These are phyloP conservation scores for Metallyticus violacea DNA, from an alignment of 2,888 invertebrate species.

Conservation along the genomic window DNA sequence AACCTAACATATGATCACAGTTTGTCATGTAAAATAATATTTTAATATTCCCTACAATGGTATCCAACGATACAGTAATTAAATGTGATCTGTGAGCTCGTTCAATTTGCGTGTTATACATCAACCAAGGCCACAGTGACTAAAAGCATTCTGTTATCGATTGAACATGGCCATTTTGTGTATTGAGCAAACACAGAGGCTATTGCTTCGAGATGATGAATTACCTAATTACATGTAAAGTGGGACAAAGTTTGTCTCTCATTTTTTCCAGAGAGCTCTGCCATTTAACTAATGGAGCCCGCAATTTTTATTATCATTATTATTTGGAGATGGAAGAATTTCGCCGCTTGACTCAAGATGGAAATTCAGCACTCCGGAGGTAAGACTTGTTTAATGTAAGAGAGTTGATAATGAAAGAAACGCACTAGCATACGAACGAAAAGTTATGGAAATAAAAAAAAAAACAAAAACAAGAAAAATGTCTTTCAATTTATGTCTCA, in stretches of 20 bases:
- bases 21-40: too few species aligned
- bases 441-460: neutral
- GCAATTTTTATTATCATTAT: neutral
- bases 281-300: neutral
- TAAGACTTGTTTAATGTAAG: neutral
- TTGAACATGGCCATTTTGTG: neutral
- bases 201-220: neutral
- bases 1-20: too few species aligned
- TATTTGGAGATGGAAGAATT: neutral
- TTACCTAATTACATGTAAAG: neutral
- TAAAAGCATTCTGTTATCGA: neutral
- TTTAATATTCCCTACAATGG: too few species aligned
- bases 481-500: neutral
- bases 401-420: neutral
- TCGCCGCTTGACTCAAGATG: neutral
- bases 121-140: neutral
- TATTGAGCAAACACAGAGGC: neutral
- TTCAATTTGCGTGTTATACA: neutral
- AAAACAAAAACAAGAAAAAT: neutral
- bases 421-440: neutral
- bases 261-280: neutral
- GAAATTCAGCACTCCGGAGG: neutral
- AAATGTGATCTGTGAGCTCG: neutral
- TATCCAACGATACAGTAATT: too few species aligned
- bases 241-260: neutral